A percentile compares a stretch with the other conserved stretches of the same genome.
These are phyloP conservation scores for Triops cancriformis DNA, from an alignment of 1,140 invertebrate genomes.

Conservation along the genomic window DNA sequence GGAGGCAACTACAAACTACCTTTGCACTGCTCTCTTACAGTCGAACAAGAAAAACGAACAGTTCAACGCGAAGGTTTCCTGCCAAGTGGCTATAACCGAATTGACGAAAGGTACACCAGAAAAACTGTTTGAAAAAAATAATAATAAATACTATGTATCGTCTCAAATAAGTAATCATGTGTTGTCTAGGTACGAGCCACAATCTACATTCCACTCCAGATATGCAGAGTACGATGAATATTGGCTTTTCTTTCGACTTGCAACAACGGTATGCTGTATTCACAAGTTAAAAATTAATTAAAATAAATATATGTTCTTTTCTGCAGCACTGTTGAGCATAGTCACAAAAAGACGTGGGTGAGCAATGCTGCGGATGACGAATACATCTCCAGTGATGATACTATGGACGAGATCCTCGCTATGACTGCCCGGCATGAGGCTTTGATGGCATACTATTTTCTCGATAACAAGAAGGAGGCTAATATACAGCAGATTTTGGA, in stretches of 20 bases:
- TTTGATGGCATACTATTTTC: slow-evolving; percentile 81
- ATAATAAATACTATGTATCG: not conserved
- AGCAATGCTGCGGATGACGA: not conserved
- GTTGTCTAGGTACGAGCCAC: slow-evolving; percentile 37
- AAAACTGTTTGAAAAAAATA: not conserved
- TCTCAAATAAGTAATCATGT: slow-evolving; percentile 41
- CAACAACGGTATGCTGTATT: slow-evolving; percentile 36
- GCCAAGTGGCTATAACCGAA: slow-evolving; percentile 58
- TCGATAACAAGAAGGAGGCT: slow-evolving; percentile 54
- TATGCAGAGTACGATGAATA: slow-evolving; percentile 50
- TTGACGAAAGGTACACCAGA: slow-evolving; percentile 47
- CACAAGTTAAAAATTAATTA: not conserved
- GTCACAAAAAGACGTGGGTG: not conserved
- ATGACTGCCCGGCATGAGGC: slow-evolving; percentile 75
- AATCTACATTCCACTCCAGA: slow-evolving; percentile 33
- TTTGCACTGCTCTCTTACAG: slow-evolving; percentile 47
- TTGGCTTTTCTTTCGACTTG: slow-evolving; percentile 57
- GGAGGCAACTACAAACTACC: slow-evolving; percentile 50
- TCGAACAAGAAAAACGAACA: slow-evolving; percentile 46
- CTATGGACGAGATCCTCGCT: slow-evolving; percentile 76
- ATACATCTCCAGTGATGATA: slow-evolving; percentile 49
- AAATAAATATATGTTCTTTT: not conserved
- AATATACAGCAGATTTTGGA: not conserved
- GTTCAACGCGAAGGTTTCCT: slow-evolving; percentile 52
- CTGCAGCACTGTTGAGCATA: not conserved